Percentiles rank a stretch among this genome's conserved stretches.
Conservation (phyloP, 2,113 vertebrate genomes). For the Camelus dromedarius region DNA sequence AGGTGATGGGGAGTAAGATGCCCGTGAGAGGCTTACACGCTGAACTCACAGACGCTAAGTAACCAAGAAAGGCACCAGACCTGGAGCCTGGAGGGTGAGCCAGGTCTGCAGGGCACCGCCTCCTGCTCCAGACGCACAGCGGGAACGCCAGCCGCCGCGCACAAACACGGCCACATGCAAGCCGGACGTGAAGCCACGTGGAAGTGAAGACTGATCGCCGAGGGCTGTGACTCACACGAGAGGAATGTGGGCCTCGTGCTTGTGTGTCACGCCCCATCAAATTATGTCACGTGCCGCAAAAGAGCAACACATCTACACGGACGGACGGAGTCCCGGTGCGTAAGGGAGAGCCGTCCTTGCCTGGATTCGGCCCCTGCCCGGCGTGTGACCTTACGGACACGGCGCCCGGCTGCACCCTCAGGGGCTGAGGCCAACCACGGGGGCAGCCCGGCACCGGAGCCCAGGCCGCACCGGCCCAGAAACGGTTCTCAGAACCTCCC, state of each 20-base stretch:
- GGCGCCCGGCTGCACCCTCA: neutral
- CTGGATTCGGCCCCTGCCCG: neutral
- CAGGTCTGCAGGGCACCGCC: neutral
- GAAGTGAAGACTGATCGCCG: neutral
- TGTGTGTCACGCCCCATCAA: neutral
- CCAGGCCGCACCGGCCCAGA: neutral
- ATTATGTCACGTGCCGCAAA: neutral
- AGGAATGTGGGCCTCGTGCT: neutral
- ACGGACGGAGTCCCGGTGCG: neutral
- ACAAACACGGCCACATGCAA: neutral
- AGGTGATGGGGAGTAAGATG: neutral
- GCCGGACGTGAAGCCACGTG: neutral
- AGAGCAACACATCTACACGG: neutral
- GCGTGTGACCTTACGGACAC: neutral
- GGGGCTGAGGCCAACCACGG: neutral
- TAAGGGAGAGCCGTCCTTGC: neutral
- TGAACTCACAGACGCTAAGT: neutral
- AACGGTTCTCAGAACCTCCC: neutral
- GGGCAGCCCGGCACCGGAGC: neutral
- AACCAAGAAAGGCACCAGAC: neutral
- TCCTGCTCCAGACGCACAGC: neutral
- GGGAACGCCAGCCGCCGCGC: neutral
- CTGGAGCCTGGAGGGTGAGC: neutral
- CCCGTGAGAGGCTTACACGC: neutral
- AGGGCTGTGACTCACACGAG: neutral